These are phyloP conservation scores for Cochlearius cochlearius DNA, from an alignment of 2,113 vertebrate species.

Conservation along the genomic window DNA sequence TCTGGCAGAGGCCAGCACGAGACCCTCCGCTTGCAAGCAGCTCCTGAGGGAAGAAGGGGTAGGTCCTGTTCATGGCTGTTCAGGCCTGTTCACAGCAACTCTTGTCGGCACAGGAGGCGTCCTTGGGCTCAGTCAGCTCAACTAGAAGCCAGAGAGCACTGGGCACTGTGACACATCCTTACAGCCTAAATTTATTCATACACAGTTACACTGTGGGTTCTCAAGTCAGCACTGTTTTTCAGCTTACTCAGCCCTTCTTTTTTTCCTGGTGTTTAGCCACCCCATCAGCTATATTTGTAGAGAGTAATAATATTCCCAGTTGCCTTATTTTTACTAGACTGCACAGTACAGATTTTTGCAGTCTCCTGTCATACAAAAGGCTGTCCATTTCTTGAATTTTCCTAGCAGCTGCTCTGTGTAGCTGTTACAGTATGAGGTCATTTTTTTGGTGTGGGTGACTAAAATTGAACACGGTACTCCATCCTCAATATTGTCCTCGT, in stretches of 20 bases:
- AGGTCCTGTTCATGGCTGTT: not conserved
- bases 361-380: not conserved
- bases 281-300: not conserved
- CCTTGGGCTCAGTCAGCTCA: not conserved
- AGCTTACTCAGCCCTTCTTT: not conserved
- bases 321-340: not conserved
- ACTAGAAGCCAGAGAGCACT: not conserved
- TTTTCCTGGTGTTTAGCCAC: not conserved
- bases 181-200: not conserved
- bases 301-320: not conserved
- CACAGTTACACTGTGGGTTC: not conserved
- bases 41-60: not conserved
- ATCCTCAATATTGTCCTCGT: not conserved
- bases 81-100: not conserved
- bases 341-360: not conserved
- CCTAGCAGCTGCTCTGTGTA: not conserved
- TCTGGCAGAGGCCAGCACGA: not conserved
- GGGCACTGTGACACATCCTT: not conserved
- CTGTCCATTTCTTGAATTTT: not conserved
- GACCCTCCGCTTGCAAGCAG: not conserved
- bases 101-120: fast-evolving
- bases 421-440: not conserved
- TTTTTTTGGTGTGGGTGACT: not conserved
- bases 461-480: not conserved
- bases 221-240: not conserved